phyloP scores from a whole-genome alignment of 2,888 invertebrate genomes.

The Ophion obscuratus region DNA sequence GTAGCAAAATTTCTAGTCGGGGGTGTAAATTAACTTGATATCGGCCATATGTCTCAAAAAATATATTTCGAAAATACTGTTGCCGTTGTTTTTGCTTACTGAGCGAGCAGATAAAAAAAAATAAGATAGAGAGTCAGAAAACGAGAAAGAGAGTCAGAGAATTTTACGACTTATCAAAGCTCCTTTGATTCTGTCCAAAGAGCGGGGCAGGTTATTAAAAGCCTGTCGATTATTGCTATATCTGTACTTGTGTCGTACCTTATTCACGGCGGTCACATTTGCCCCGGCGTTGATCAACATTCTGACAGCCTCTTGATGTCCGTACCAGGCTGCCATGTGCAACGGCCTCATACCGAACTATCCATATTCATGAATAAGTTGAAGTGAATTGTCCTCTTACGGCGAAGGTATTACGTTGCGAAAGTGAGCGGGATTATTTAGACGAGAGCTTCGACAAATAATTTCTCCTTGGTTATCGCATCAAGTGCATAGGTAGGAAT shows the following conservation, averaged over 20 bases:
- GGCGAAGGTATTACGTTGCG: not conserved
- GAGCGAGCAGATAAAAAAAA: too few relatives aligned
- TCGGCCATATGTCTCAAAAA: too few relatives aligned
- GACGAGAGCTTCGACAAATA: not conserved
- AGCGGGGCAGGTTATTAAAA: constrained; percentile 37
- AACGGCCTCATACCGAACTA: constrained; percentile 91
- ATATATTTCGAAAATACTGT: too few relatives aligned
- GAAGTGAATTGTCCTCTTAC: not conserved
- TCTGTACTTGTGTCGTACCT: constrained; percentile 84
- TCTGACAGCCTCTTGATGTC: constrained; percentile 89
- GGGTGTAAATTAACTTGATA: too few relatives aligned
- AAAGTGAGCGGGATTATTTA: not conserved
- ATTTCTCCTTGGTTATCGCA: too few relatives aligned
- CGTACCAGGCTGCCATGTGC: constrained; percentile 91
- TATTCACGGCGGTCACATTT: constrained; percentile 89
- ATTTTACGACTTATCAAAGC: constrained; percentile 42
- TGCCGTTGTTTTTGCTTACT: too few relatives aligned
- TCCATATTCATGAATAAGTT: constrained; percentile 69
- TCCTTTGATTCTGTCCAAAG: constrained; percentile 12
- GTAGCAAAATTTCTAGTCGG: too few relatives aligned
- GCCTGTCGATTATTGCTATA: constrained; percentile 23
- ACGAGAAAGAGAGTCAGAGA: not conserved
- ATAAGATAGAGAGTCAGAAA: too few relatives aligned
- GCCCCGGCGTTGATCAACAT: constrained; percentile 89
- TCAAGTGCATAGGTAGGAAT: too few relatives aligned